Evolutionary conservation across 2,797 vertebrate species (phyloP).

Genomic region (Graptemys geographica): DNA sequence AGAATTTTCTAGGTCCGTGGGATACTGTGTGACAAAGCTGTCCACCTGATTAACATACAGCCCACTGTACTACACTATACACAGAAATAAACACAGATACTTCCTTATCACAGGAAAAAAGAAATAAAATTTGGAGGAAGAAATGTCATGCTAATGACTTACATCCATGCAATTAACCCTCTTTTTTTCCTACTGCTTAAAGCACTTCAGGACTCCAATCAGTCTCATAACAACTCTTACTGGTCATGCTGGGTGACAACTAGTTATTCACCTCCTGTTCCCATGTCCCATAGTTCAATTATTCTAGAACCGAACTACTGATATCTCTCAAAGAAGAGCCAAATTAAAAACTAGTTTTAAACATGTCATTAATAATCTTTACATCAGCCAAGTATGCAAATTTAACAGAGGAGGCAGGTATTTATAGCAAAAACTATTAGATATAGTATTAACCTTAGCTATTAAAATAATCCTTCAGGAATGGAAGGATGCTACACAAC

Average conservation of each 20-base stretch:
- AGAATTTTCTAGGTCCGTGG: constrained; percentile 35
- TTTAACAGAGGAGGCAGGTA: background rate
- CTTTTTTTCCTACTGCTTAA: constrained; percentile 6
- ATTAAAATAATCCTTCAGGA: constrained; percentile 29
- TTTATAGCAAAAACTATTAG: constrained; percentile 12
- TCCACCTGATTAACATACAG: background rate
- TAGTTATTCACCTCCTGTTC: background rate
- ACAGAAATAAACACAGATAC: background rate
- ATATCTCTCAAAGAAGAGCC: background rate
- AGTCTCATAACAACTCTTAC: background rate
- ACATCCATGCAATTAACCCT: background rate
- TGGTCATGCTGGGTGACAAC: background rate
- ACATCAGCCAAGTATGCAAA: background rate
- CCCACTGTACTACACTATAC: too few relatives aligned
- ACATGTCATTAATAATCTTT: constrained; percentile 23
- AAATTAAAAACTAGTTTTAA: background rate
- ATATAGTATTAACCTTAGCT: background rate
- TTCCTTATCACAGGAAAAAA: background rate
- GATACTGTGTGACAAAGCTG: background rate
- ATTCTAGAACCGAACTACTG: constrained; percentile 3
- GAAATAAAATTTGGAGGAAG: background rate
- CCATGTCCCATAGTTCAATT: background rate
- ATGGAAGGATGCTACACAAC: fast-evolving
- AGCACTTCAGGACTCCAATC: background rate
- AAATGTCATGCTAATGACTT: constrained; percentile 1